Evolutionary conservation across 2,888 invertebrate species (phyloP), one percentile per base, ranked within the genome.

Genomic region (Microctonus brassicae): DNA sequence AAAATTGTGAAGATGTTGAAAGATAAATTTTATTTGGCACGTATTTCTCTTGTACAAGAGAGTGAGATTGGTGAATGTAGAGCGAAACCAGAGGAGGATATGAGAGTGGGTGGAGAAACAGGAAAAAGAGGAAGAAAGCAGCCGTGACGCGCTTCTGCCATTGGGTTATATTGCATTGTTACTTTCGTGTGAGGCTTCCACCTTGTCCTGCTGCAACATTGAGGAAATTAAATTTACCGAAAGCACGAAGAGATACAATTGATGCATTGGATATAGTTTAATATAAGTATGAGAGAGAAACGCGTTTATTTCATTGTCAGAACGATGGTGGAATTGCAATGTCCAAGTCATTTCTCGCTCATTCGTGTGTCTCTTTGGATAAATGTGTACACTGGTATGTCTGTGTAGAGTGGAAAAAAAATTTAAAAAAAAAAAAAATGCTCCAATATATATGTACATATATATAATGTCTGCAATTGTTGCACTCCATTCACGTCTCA

Each of bases 151-250:
- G 66, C 70, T 61, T 60, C 26, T 55, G 66, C 66, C 66, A 66
- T 68, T 34, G 36, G 57, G 58, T n/a, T 68, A 39, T 72, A 60
- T 62, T 52, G 72, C 72, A 63, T 63, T 72, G 66, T 71, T 62
- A 66, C 67, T 53, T 68, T 55, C 52, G 68, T 63, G 66, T 47
- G 33, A n/a, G 55, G 60, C 47, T 52, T 70, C 67, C 55, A 71
- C 62, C 74, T 69, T 72, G 72, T 68, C 63, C 69, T 63, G 69
- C n/a, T 70, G 69, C 47, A 47, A 76, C 61, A 72, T 72, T 36
- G 65, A 60, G 73, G 73, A 78, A 82, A 83, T 82, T 76, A 80
- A 81, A 83, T 83, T 83, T 79, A 77, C 77, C 76, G 76, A 78
- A 75, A 78, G 69, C 67, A 70, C 76, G 68, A 73, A 69, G 47